A percentile compares a stretch with the other conserved stretches of the same genome.
These are phyloP conservation scores for Distichodus sexfasciatus DNA, from an alignment of 2,797 vertebrate genomes.

Conservation along the genomic window DNA sequence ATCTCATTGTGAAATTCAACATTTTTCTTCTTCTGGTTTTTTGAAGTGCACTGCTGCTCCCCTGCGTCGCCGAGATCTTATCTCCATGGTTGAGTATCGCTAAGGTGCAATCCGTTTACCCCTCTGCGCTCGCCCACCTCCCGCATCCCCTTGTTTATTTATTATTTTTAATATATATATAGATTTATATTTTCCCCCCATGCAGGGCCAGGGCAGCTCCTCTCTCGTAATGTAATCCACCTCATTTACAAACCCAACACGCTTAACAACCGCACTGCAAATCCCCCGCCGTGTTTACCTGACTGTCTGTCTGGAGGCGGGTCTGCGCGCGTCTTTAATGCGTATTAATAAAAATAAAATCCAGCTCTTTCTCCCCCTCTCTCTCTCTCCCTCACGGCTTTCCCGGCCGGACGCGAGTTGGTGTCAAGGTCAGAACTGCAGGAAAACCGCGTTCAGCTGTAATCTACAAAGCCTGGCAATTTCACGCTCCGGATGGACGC, in stretches of 20 bases:
- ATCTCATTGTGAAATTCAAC: slow-evolving; percentile 48
- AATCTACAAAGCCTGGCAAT: slow-evolving; percentile 43
- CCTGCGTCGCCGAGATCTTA: slow-evolving; percentile 40
- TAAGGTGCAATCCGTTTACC: slow-evolving; percentile 42
- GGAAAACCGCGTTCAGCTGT: slow-evolving; percentile 14
- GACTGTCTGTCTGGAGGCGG: slow-evolving; percentile 18
- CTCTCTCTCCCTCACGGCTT: slow-evolving; percentile 4
- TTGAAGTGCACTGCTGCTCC: slow-evolving; percentile 46
- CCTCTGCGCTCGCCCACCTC: slow-evolving; percentile 45
- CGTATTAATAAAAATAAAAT: slow-evolving; percentile 37
- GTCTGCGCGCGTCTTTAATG: slow-evolving; percentile 35
- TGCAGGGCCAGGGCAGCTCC: slow-evolving; percentile 17
- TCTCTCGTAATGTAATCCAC: slow-evolving; percentile 41
- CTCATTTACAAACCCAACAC: slow-evolving; percentile 43
- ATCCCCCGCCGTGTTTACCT: slow-evolving; percentile 25
- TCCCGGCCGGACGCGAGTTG: slow-evolving; percentile 10
- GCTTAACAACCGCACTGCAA: slow-evolving; percentile 18
- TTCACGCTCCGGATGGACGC: slow-evolving; percentile 13
- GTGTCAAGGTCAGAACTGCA: slow-evolving; percentile 46
- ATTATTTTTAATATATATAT: too few relatives aligned
- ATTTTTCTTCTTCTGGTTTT: too few relatives aligned
- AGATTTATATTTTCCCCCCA: slow-evolving; percentile 26
- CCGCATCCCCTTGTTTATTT: too few relatives aligned
- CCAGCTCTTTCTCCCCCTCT: too few relatives aligned
- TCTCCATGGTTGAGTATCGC: slow-evolving; percentile 48